Percentiles rank a stretch among this genome's conserved stretches.
These are phyloP conservation scores for Drosophila seclusa DNA, from an alignment of 2,888 invertebrate genomes.

Conservation along the genomic window DNA sequence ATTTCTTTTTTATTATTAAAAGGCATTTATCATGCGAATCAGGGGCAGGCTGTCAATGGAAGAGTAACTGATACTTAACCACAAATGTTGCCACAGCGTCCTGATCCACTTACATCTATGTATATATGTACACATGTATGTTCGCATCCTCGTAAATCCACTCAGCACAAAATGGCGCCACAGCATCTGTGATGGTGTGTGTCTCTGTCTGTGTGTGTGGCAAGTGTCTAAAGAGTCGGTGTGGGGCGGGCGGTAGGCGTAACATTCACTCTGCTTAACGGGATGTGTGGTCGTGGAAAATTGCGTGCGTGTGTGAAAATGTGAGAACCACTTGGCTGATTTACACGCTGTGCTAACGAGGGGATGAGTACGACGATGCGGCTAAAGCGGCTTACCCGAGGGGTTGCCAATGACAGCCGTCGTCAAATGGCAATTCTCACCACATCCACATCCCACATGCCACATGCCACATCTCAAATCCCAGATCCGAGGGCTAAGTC, in stretches of 20 bases:
- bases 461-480: constrained; percentile 16
- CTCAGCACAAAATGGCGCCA: constrained; percentile 70
- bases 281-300: constrained; percentile 50
- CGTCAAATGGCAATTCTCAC: constrained; percentile 39
- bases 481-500: constrained; percentile 11
- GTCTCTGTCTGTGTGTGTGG: constrained; percentile 24
- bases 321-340: constrained; percentile 61
- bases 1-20: constrained; percentile 71
- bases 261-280: constrained; percentile 37
- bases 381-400: constrained; percentile 32
- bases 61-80: constrained; percentile 72
- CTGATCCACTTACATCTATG: constrained; percentile 6
- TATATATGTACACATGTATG: background rate
- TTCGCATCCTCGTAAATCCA: constrained; percentile 71
- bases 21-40: constrained; percentile 74
- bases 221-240: constrained; percentile 47
- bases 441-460: constrained; percentile 21
- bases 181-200: constrained; percentile 52
- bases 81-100: constrained; percentile 75
- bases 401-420: constrained; percentile 43
- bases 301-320: constrained; percentile 58
- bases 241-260: constrained; percentile 33
- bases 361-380: constrained; percentile 61
- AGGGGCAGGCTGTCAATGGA: constrained; percentile 61
- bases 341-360: constrained; percentile 80